These are phyloP conservation scores for Hirundo rustica DNA, from an alignment of 2,797 vertebrate species.

Conservation along the genomic window DNA sequence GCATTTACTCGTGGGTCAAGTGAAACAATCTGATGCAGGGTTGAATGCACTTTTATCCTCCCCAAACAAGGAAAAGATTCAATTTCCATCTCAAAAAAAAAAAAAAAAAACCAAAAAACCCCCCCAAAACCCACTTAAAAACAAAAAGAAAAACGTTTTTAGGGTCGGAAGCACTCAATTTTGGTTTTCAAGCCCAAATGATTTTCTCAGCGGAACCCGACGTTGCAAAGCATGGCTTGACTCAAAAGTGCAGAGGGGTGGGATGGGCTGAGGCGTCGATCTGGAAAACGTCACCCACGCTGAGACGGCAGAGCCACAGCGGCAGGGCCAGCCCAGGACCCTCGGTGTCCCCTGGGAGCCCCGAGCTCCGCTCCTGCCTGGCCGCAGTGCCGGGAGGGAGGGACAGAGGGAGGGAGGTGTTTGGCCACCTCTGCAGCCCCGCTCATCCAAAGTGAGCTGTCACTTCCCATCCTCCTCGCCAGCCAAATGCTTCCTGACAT, in stretches of 20 bases:
- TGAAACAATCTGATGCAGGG: constrained; percentile 21
- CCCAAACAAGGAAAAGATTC: neutral
- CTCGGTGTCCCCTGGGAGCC: fast-evolving
- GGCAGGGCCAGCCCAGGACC: neutral
- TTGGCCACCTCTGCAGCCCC: neutral
- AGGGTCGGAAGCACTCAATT: neutral
- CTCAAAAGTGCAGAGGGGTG: neutral
- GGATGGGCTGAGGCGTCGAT: fast-evolving
- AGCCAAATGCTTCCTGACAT: constrained; percentile 44
- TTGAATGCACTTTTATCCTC: constrained; percentile 11
- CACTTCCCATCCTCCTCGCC: neutral
- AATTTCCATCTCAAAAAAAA: neutral
- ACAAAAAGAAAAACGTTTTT: neutral
- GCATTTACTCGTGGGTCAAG: constrained; percentile 28
- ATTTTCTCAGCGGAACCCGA: neutral
- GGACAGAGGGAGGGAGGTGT: neutral
- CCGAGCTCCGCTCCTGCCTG: neutral
- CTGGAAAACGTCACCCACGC: neutral
- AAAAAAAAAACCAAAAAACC: no score
- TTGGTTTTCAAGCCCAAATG: constrained; percentile 7
- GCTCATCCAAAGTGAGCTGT: constrained; percentile 5
- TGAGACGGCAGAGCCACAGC: neutral
- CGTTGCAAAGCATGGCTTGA: neutral
- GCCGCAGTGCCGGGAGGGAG: fast-evolving
- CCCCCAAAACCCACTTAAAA: neutral